These are phyloP conservation scores for Gallinago nigripennis DNA, from an alignment of 2,797 vertebrate species.

Conservation along the genomic window DNA sequence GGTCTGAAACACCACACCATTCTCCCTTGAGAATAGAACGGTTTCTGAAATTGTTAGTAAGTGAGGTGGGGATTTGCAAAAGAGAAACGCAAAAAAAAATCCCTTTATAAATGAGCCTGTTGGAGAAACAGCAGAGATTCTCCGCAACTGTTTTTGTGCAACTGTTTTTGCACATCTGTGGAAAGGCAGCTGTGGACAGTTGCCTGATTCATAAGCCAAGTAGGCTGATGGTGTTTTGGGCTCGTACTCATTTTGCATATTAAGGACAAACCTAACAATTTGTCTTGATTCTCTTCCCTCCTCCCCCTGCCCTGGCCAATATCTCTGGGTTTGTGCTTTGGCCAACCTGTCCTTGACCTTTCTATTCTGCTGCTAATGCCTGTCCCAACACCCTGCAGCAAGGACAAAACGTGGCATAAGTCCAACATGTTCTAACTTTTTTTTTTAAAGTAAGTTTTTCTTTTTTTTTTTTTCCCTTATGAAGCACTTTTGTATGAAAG, in stretches of 20 bases:
- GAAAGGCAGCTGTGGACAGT: neutral
- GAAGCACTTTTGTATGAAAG: slow-evolving; percentile 1
- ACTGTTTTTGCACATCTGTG: neutral
- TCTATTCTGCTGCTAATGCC: neutral
- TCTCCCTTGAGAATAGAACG: neutral
- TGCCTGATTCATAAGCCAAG: neutral
- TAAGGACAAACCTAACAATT: neutral
- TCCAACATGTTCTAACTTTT: neutral
- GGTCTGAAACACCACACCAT: neutral
- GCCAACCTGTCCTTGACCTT: neutral
- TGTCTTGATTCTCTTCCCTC: neutral
- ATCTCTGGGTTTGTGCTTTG: neutral
- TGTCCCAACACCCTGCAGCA: neutral
- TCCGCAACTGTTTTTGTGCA: neutral
- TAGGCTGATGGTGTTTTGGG: neutral
- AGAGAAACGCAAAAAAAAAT: neutral
- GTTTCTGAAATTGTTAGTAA: neutral
- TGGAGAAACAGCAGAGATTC: neutral
- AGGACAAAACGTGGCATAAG: neutral
- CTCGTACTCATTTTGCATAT: neutral
- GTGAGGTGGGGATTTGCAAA: neutral
- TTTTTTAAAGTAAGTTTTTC: neutral
- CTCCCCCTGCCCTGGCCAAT: neutral
- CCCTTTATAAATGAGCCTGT: neutral
- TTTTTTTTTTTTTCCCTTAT: neutral